phyloP scores from a whole-genome alignment of 2,113 vertebrate species.

The Antechinus stuartii region DNA sequence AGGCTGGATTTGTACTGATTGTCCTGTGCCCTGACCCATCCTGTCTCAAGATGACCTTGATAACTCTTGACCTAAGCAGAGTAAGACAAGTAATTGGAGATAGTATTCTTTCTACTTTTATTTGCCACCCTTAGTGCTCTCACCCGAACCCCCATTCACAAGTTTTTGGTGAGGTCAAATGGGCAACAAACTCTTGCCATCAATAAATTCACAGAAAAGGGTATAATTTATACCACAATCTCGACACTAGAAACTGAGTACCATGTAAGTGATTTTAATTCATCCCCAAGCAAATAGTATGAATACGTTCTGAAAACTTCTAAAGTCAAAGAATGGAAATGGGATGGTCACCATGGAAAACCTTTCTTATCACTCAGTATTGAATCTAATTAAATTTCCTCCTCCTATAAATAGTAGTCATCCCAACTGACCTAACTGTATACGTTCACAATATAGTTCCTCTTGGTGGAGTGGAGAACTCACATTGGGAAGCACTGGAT shows the following conservation, averaged over 20 bases:
- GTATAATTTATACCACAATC: not conserved
- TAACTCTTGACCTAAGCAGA: not conserved
- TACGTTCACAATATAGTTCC: too few species aligned
- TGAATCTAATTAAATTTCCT: not conserved
- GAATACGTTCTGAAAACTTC: not conserved
- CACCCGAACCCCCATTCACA: not conserved
- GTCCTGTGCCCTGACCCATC: not conserved
- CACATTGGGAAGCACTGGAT: not conserved
- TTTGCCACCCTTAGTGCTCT: not conserved
- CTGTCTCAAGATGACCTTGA: not conserved
- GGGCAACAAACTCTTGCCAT: not conserved
- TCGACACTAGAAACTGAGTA: not conserved
- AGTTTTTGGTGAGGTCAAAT: not conserved
- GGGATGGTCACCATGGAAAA: not conserved
- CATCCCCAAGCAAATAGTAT: not conserved
- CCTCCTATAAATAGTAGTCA: not conserved
- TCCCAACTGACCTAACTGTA: not conserved
- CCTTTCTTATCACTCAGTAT: not conserved
- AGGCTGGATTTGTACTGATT: not conserved
- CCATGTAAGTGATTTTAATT: not conserved
- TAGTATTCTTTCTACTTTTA: not conserved
- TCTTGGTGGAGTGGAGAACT: not conserved
- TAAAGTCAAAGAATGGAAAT: not conserved
- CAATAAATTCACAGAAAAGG: not conserved
- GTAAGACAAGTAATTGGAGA: not conserved